Base-by-base conservation (phyloP, 2,113 vertebrate species). In the Prinia subflava region DNA sequence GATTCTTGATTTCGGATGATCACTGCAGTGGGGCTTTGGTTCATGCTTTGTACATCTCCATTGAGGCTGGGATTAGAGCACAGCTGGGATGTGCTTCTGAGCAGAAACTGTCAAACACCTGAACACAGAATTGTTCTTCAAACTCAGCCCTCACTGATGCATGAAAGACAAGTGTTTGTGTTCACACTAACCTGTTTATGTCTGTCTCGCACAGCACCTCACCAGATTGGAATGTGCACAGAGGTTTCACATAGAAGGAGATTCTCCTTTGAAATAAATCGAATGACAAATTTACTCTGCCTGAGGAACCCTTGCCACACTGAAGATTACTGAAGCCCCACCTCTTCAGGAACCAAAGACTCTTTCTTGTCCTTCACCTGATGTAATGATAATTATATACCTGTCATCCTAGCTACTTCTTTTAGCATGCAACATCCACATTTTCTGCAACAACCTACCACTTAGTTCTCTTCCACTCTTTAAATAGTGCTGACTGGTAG, bases 401-500 rank as follows among this genome's bases (percentile, higher is more conserved):
- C 96, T 98, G 98, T 98, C 98, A 98, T 67, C 90, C 83, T 96
- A 94, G 71, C 81, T 96, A 88, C 96, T 97, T 88, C 95, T 97
- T 98, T 97, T 95, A 97, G 96, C 93, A 93, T 74, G 92, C 55
- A 65, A 96, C 95, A 94, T 97, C 89, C 94, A 96, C 89, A 77
- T 96, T 97, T 95, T 83, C 91, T 0, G 18, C 92, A 97, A 95
- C 96, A 98, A 98, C 97, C 98, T 96, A 97, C 96, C 94, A 98
- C 97, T 98, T 98, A 98, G 95, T 97, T 97, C 91, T 94, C 92
- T 98, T 97, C 97, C 95, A 96, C 62, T 96, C 97, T 96, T 98
- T 97, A 97, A 98, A 97, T 97, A 97, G 69, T 97, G 97, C 98
- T 97, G 97, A 98, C 96, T 98, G 91, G 95, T 97, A 96, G 86